phyloP scores from a whole-genome alignment of 2,888 invertebrate genomes.

The Pasiphila rectangulata region DNA sequence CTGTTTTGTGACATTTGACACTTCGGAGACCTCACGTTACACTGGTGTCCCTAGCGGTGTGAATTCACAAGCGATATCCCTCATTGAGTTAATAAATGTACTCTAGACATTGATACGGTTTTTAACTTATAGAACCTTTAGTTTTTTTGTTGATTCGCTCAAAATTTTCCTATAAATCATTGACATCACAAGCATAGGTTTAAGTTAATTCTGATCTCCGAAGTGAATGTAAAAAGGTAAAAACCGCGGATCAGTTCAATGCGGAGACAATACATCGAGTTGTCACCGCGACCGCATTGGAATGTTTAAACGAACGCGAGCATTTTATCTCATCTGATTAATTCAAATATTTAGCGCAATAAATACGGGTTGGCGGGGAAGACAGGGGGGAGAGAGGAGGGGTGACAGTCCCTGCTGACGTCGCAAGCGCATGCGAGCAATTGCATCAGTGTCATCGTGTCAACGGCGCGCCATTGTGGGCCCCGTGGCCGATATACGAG shows the following conservation, averaged over 20 bases:
- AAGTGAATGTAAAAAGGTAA: slow-evolving; percentile 21
- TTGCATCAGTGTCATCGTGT: slow-evolving; percentile 74
- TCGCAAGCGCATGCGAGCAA: slow-evolving; percentile 67
- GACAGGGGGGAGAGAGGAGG: slow-evolving; percentile 44
- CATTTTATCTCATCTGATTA: slow-evolving; percentile 80
- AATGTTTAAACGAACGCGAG: slow-evolving; percentile 74
- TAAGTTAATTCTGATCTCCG: slow-evolving; percentile 23
- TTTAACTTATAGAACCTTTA: too few relatives aligned
- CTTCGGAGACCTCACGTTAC: too few relatives aligned
- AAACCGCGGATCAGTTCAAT: slow-evolving; percentile 52
- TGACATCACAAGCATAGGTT: too few relatives aligned
- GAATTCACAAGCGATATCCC: too few relatives aligned
- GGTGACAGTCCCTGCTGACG: slow-evolving; percentile 49
- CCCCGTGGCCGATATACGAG: slow-evolving; percentile 63
- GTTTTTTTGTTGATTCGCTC: too few relatives aligned
- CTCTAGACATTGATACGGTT: too few relatives aligned
- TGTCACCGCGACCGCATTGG: slow-evolving; percentile 77
- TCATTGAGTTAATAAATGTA: too few relatives aligned
- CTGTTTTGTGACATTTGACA: too few relatives aligned
- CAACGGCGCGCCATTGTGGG: slow-evolving; percentile 68
- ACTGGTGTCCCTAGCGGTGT: too few relatives aligned
- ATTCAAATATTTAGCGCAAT: slow-evolving; percentile 80
- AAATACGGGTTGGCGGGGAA: slow-evolving; percentile 59
- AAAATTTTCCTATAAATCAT: too few relatives aligned
- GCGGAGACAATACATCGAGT: slow-evolving; percentile 77